Evolutionary conservation across 2,113 vertebrate genomes (phyloP).

Genomic region (Misgurnus anguillicaudatus): DNA sequence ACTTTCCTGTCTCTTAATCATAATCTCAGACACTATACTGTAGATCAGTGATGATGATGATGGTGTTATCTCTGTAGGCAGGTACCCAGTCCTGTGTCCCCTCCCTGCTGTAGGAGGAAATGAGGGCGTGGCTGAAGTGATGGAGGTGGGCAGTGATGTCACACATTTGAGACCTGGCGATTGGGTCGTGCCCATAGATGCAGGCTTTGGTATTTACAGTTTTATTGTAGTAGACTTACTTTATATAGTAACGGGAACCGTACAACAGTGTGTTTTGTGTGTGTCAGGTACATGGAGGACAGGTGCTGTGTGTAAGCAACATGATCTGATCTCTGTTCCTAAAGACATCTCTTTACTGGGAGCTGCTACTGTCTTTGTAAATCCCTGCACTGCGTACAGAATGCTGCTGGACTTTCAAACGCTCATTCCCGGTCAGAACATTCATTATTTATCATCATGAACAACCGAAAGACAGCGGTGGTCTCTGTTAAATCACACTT

Average conservation of each 20-base stretch:
- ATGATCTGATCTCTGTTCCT: slow-evolving; percentile 54
- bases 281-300: slow-evolving; percentile 66
- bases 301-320: slow-evolving; percentile 58
- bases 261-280: background rate
- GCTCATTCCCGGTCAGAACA: slow-evolving; percentile 54
- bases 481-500: too few relatives aligned
- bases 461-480: too few relatives aligned
- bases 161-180: slow-evolving; percentile 54
- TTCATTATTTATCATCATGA: background rate
- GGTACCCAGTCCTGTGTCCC: slow-evolving; percentile 58
- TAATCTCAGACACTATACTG: background rate
- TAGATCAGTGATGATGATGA: too few relatives aligned
- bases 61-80: slow-evolving; percentile 49
- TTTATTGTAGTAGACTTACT: background rate
- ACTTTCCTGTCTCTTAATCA: background rate
- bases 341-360: slow-evolving; percentile 58
- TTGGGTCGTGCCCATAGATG: slow-evolving; percentile 64
- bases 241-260: too few relatives aligned
- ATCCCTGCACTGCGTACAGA: slow-evolving; percentile 65
- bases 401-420: slow-evolving; percentile 63
- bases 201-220: slow-evolving; percentile 61
- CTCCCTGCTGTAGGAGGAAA: slow-evolving; percentile 67
- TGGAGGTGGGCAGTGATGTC: slow-evolving; percentile 61
- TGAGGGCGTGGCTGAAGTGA: slow-evolving; percentile 64
- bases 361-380: slow-evolving; percentile 64